Conservation (phyloP, 2,888 invertebrate genomes). For the Hydrotaea cyrtoneurina region DNA sequence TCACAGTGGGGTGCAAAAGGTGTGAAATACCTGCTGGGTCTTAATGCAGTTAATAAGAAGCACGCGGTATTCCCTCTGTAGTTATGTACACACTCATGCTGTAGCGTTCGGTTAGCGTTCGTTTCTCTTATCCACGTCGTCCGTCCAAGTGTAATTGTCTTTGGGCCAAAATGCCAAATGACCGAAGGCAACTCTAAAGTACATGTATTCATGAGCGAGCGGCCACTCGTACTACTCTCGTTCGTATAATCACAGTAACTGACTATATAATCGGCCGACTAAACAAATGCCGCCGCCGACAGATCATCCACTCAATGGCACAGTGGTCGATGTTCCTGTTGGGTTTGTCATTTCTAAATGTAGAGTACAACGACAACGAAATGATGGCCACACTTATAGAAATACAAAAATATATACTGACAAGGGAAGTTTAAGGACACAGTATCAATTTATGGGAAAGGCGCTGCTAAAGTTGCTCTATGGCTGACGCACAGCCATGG, state of each 20-base stretch:
- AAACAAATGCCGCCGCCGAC: constrained; percentile 58
- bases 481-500: too few species aligned
- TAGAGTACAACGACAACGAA: too few species aligned
- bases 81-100: constrained; percentile 21
- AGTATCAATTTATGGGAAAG: too few species aligned
- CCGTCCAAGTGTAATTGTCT: constrained; percentile 68
- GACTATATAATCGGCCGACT: constrained; percentile 62
- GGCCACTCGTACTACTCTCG: constrained; percentile 18
- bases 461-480: too few species aligned
- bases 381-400: too few species aligned
- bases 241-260: constrained; percentile 56
- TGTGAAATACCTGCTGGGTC: constrained; percentile 80
- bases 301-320: not conserved
- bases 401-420: too few species aligned
- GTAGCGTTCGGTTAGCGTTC: not conserved
- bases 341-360: too few species aligned
- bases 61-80: constrained; percentile 69
- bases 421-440: too few species aligned
- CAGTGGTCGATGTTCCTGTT: not conserved
- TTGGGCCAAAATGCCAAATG: constrained; percentile 69
- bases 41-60: constrained; percentile 79
- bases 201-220: constrained; percentile 51
- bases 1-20: constrained; percentile 79
- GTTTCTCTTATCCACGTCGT: not conserved
- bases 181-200: constrained; percentile 55